phyloP scores from a whole-genome alignment of 2,113 vertebrate genomes.

The Excalfactoria chinensis region DNA sequence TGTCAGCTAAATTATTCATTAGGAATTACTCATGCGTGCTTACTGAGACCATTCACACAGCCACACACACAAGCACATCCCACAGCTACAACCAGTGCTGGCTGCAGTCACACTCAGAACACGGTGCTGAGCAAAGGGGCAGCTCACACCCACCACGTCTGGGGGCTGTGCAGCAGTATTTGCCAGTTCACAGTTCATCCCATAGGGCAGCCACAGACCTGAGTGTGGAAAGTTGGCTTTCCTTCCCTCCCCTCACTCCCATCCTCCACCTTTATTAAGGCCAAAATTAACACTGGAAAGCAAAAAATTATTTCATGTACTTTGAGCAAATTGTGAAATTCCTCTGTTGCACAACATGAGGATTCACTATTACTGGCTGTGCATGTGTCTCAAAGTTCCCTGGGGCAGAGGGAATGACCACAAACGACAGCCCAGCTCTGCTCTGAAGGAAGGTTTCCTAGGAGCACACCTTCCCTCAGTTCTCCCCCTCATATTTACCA shows the following conservation, averaged over 20 bases:
- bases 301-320: not conserved
- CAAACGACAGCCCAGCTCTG: not conserved
- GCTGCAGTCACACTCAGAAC: not conserved
- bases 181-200: not conserved
- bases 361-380: not conserved
- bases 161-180: not conserved
- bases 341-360: slow-evolving; percentile 36
- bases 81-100: not conserved
- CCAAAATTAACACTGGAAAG: slow-evolving; percentile 57
- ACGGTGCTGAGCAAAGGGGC: rapidly evolving
- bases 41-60: not conserved
- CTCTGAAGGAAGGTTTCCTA: not conserved
- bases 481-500: not conserved
- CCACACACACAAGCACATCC: not conserved
- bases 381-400: slow-evolving; percentile 67
- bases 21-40: not conserved
- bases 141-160: not conserved
- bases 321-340: slow-evolving; percentile 40
- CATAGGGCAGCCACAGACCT: not conserved
- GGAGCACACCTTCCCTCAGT: not conserved
- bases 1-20: not conserved
- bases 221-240: not conserved
- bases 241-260: rapidly evolving
- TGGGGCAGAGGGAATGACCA: slow-evolving; percentile 23
- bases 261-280: not conserved